Conservation (phyloP, 2,797 vertebrate species). For the Ispidina lecontei region DNA sequence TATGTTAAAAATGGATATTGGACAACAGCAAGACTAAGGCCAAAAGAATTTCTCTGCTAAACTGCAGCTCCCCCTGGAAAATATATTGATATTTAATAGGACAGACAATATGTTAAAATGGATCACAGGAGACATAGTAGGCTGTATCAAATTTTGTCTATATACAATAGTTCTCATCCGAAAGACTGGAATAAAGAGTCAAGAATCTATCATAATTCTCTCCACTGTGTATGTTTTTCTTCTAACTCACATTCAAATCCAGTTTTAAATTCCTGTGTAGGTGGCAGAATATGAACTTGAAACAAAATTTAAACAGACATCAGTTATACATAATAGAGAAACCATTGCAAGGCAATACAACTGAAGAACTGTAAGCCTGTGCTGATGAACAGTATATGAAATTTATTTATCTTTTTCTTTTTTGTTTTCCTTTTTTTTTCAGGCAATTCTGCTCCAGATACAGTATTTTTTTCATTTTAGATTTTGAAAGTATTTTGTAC, state of each 20-base stretch:
- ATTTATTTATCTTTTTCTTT: background rate
- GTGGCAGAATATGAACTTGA: background rate
- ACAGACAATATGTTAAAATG: background rate
- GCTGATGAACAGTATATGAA: background rate
- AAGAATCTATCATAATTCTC: background rate
- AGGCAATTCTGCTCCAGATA: background rate
- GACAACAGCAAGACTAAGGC: background rate
- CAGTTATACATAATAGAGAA: background rate
- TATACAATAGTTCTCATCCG: background rate
- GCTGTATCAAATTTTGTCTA: background rate
- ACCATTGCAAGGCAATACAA: background rate
- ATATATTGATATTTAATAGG: background rate
- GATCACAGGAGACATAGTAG: background rate
- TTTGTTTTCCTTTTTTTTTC: too few species aligned
- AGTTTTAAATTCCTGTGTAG: background rate
- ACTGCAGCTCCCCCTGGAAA: background rate
- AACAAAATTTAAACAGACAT: background rate
- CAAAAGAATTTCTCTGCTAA: background rate
- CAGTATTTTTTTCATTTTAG: background rate
- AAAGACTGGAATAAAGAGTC: background rate
- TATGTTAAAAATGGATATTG: background rate
- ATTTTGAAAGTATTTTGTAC: background rate
- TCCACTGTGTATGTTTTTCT: background rate
- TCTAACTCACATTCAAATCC: background rate
- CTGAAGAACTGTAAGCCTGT: background rate